phyloP scores from a whole-genome alignment of 92 coral and sea anemone genomes.

The Muricea muricata region DNA sequence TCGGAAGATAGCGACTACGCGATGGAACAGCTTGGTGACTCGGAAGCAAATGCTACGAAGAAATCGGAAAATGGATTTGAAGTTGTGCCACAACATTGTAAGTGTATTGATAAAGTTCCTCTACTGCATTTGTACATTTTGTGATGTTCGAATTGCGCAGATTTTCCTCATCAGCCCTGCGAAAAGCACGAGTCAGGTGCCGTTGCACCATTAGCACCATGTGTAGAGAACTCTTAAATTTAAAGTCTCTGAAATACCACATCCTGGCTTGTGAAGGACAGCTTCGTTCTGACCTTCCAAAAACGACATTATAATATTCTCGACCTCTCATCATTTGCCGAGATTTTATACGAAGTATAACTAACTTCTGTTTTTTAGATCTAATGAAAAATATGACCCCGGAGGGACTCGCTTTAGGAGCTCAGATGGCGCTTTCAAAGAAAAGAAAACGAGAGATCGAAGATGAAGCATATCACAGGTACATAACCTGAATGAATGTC shows the following conservation, averaged over 20 bases:
- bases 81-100: slow-evolving; percentile 75
- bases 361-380: too few species aligned
- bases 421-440: slow-evolving; percentile 94
- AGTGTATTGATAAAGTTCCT: background rate
- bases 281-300: too few species aligned
- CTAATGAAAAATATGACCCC: slow-evolving; percentile 81
- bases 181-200: too few species aligned
- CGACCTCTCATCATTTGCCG: too few species aligned
- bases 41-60: slow-evolving; percentile 21
- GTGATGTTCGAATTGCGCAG: background rate
- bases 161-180: too few species aligned
- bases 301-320: too few species aligned
- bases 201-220: too few species aligned
- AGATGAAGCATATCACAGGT: slow-evolving; percentile 93
- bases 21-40: slow-evolving; percentile 48
- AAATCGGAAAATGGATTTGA: slow-evolving; percentile 74
- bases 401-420: slow-evolving; percentile 94
- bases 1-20: slow-evolving; percentile 84
- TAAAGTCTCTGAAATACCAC: too few species aligned
- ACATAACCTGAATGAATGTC: background rate
- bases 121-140: background rate
- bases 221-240: too few species aligned
- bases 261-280: too few species aligned
- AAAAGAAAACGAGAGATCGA: slow-evolving; percentile 88
- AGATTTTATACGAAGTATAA: too few species aligned